Conservation (phyloP, 2,888 invertebrate species). For the Polyommatus iphigenia region DNA sequence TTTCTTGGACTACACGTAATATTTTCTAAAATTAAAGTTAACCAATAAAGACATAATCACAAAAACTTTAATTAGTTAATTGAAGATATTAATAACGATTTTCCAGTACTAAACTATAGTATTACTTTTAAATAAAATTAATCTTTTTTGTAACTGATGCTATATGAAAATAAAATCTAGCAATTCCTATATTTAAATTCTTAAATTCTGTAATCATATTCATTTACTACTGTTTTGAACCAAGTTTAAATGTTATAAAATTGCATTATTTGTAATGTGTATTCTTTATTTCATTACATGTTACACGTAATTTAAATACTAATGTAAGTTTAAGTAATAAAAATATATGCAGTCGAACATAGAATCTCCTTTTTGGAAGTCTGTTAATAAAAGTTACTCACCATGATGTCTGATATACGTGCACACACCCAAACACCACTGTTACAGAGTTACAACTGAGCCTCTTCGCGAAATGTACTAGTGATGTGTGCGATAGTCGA, state of each 20-base stretch:
- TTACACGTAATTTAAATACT: too few species aligned
- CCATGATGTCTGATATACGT: not conserved
- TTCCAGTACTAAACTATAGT: too few species aligned
- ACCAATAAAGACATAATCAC: not conserved
- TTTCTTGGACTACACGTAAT: too few species aligned
- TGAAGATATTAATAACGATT: not conserved
- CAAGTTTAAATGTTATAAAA: not conserved
- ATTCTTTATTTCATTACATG: too few species aligned
- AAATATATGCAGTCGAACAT: not conserved
- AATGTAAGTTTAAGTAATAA: too few species aligned
- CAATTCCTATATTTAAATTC: not conserved
- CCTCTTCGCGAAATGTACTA: not conserved
- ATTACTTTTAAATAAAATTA: not conserved
- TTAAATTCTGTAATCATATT: not conserved
- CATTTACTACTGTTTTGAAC: not conserved
- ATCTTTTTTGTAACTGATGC: not conserved
- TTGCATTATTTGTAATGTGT: too few species aligned
- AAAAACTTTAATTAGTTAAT: not conserved
- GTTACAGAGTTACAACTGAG: conserved; percentile 51
- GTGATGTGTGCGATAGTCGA: not conserved
- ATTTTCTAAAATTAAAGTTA: not conserved
- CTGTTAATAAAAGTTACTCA: not conserved
- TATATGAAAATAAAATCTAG: not conserved
- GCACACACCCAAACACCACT: conserved; percentile 20
- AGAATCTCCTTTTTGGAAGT: not conserved